Base-by-base conservation (phyloP, 1,140 invertebrate genomes). In the Chymomyza costata region DNA sequence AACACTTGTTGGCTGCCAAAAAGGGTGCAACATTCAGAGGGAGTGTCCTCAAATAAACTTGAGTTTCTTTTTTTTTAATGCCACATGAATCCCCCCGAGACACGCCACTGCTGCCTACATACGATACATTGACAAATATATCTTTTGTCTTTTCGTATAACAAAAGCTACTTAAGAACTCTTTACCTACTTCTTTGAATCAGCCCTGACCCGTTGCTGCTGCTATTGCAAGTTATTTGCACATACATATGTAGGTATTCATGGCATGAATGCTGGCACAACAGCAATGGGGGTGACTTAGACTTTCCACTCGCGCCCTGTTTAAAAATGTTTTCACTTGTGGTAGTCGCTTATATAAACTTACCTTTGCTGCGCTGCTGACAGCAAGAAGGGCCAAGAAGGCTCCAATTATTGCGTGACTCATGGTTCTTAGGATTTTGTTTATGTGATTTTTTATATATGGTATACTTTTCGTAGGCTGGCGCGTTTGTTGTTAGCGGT, bases 341-440 rank as follows among this genome's bases (percentile, higher is more conserved):
- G 40, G 2, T n/a, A n/a, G n/a, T n/a, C n/a, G 38, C 43, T 60
- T 60, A 39, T 37, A 32, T 19, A 56, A 47, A 53, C 76, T 70
- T 55, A 83, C 81, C 81, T 83, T 83, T n/a, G 82, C 66, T 11
- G 81, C 81, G 35, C 64, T 68, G 37, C 69, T 59, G 18, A 51
- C 74, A 13, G 80, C 65, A 25, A 83, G 35, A 50, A 71, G 69
- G 39, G 48, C 56, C 56, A 83, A 58, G 35, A 83, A 53, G 14
- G 82, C 55, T 10, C 48, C 51, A 10, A 58, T 28, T 10, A 83
- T 25, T 64, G 78, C 81, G 49, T 81, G 81, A 83, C 60, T 83
- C 81, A 83, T n/a, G n/a, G n/a, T n/a, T n/a, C n/a, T n/a, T n/a
- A n/a, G n/a, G n/a, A n/a, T n/a, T n/a, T n/a, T n/a, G n/a, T n/a